Percentiles rank a stretch among this genome's conserved stretches.
Evolutionary conservation across 1,140 invertebrate species (phyloP).

Genomic region (Drosophila nikananu): DNA sequence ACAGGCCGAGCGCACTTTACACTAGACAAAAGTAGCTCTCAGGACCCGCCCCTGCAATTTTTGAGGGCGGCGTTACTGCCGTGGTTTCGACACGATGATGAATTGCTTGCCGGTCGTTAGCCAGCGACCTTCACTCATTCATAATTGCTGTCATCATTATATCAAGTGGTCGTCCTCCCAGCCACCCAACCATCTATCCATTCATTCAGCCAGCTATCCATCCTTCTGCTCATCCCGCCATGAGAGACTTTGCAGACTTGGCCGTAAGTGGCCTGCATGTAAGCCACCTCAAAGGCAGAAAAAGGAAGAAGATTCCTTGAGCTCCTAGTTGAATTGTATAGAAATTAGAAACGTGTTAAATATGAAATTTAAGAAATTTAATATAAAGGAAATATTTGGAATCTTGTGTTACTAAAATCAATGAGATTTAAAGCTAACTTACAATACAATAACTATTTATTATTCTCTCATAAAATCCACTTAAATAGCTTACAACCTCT

Average conservation of each 20-base stretch:
- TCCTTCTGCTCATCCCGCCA: slow-evolving; percentile 9
- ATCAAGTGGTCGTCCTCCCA: slow-evolving; percentile 56
- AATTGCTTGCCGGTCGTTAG: slow-evolving; percentile 71
- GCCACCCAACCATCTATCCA: slow-evolving; percentile 12
- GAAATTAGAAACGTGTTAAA: not conserved
- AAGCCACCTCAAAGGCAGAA: slow-evolving; percentile 7
- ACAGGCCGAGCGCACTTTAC: slow-evolving; percentile 40
- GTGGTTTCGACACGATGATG: slow-evolving; percentile 65
- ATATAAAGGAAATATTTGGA: not conserved
- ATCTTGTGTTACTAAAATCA: not conserved
- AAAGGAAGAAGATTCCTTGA: slow-evolving; percentile 2
- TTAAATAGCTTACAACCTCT: not conserved
- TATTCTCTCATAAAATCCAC: not conserved
- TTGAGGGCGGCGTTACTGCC: slow-evolving; percentile 5
- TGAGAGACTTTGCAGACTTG: slow-evolving; percentile 10
- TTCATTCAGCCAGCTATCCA: slow-evolving; percentile 17
- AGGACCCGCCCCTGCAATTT: slow-evolving; percentile 3
- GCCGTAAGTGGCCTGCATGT: slow-evolving; percentile 20
- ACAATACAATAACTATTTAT: not conserved
- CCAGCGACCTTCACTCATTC: slow-evolving; percentile 75
- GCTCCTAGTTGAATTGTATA: not conserved
- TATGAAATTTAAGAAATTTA: not conserved
- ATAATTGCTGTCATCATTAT: slow-evolving; percentile 83
- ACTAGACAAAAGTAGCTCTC: slow-evolving; percentile 41
- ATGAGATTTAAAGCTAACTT: not conserved